Evolutionary conservation across 2,797 vertebrate genomes (phyloP), one percentile per base, ranked within the genome.

Genomic region (Sebastes trivittatus): DNA sequence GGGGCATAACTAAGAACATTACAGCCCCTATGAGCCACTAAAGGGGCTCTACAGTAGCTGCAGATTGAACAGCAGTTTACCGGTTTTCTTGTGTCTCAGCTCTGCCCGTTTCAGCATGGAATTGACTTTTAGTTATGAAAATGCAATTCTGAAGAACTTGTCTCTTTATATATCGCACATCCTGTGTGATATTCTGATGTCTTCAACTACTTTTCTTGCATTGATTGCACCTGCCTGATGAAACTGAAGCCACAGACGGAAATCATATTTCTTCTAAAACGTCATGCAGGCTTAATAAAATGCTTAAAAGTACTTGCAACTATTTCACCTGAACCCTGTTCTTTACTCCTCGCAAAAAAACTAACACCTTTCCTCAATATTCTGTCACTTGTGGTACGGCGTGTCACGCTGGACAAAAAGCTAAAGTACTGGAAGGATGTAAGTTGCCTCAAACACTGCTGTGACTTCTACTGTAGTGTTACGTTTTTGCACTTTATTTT

Each of bases 371-470:
- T 97, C 95, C 96, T 96, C 94, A 96, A 95, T 96, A 94, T 94
- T 91, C 95, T 93, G 92, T 96, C 92, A 93, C 88, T 74, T 74
- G 63, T 91, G 87, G 83, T 93, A 95, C 95, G 96, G 94, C 96
- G 95, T 95, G 94, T 96, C 96, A 96, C 91, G 94, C 88, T 96
- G 96, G 94, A 93, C 94, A 93, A 94, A 98, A 98, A 99, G 98
- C 98, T 96, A 98, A 98, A 97, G 96, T 99, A 93, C 97, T 98
- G 97, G 97, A 98, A 96, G 97, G 98, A 97, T 97, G 98, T 99
- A 99, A 99, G 98, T 96, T 88, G 80, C 76, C 62, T 30, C 27
- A 55, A 75, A 78, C 29, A 94, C 80, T 96, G 90, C 88, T 89
- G 87, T 94, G 91, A 87, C 52, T 82, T 90, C 84, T 89, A 54